These are phyloP conservation scores for Oryzias melastigma DNA, from an alignment of 2,113 vertebrate genomes.

Conservation along the genomic window DNA sequence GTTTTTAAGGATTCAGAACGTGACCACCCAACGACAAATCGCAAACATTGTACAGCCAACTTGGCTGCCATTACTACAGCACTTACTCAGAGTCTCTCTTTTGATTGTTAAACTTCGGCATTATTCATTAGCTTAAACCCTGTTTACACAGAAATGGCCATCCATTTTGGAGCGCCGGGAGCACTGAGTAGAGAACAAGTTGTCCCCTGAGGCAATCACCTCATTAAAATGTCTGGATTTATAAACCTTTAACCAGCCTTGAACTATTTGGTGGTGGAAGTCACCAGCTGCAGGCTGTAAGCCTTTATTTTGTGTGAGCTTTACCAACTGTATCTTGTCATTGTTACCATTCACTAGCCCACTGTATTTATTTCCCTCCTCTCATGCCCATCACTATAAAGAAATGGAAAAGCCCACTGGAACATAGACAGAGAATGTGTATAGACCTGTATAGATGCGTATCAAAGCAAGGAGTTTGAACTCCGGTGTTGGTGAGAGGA, in stretches of 20 bases:
- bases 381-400: conserved; percentile 50
- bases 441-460: conserved; percentile 48
- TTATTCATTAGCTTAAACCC: conserved; percentile 54
- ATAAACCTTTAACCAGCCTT: conserved; percentile 69
- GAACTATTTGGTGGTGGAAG: conserved; percentile 53
- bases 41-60: conserved; percentile 60
- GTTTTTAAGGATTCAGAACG: conserved; percentile 40
- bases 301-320: conserved; percentile 65
- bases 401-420: conserved; percentile 50
- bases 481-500: conserved; percentile 18
- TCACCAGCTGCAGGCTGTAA: conserved; percentile 69
- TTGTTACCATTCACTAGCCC: conserved; percentile 55
- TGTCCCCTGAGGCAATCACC: conserved; percentile 47
- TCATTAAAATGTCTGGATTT: conserved; percentile 58
- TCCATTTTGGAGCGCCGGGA: conserved; percentile 50
- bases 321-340: conserved; percentile 55
- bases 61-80: conserved; percentile 56
- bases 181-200: conserved; percentile 66
- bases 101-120: conserved; percentile 65
- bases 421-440: conserved; percentile 65
- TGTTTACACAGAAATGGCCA: conserved; percentile 62
- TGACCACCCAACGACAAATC: conserved; percentile 52
- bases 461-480: conserved; percentile 24
- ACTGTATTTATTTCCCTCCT: conserved; percentile 67
- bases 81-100: conserved; percentile 49